phyloP scores from a whole-genome alignment of 1,140 invertebrate genomes.

The Manduca sexta region DNA sequence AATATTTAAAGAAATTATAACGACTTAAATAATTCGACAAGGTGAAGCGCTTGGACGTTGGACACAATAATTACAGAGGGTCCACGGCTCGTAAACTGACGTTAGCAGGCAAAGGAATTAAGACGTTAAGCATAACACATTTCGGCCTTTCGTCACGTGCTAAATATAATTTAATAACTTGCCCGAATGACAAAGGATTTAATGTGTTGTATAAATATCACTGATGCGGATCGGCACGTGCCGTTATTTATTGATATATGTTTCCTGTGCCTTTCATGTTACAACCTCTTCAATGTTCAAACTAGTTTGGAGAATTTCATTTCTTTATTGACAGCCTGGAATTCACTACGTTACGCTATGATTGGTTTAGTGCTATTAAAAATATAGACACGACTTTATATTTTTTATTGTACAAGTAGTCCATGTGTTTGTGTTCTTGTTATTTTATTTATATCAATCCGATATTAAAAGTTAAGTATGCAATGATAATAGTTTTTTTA shows the following conservation, averaged over 20 bases:
- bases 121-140: conserved; percentile 31
- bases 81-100: conserved; percentile 19
- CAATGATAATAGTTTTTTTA: too few species aligned
- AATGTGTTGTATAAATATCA: conserved; percentile 9
- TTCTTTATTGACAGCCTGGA: background rate
- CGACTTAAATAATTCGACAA: background rate
- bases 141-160: conserved; percentile 22
- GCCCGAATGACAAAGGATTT: conserved; percentile 17
- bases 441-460: too few species aligned
- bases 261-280: conserved; percentile 14
- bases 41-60: too few species aligned
- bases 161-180: conserved; percentile 35
- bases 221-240: conserved; percentile 3
- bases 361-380: too few species aligned
- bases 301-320: too few species aligned
- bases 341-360: too few species aligned
- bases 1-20: background rate
- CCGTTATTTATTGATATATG: conserved; percentile 9
- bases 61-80: background rate
- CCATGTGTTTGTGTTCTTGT: too few species aligned
- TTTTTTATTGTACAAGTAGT: too few species aligned
- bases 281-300: too few species aligned
- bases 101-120: conserved; percentile 21
- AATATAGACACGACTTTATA: too few species aligned
- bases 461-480: too few species aligned